Evolutionary conservation across 1,140 invertebrate species (phyloP).

Genomic region (Oreohelix idahoensis): DNA sequence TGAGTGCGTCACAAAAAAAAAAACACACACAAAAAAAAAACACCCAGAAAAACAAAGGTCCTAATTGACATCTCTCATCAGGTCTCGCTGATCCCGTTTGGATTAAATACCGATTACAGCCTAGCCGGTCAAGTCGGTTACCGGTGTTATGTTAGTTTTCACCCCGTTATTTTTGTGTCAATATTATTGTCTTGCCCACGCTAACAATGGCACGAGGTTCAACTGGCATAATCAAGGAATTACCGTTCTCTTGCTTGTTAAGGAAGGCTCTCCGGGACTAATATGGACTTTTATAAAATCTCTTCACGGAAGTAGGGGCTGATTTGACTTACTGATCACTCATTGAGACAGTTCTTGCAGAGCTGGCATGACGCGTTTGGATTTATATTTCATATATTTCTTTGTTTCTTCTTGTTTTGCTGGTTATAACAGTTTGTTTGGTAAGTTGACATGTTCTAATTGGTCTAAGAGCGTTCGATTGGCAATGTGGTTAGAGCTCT

Average conservation of each 20-base stretch:
- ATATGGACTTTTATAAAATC: not conserved
- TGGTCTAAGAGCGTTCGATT: no score
- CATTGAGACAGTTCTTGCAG: not conserved
- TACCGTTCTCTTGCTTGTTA: not conserved
- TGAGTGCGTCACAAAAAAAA: no score
- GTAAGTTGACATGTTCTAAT: no score
- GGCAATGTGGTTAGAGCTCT: no score
- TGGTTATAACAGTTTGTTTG: no score
- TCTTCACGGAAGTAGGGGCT: not conserved
- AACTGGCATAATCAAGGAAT: not conserved
- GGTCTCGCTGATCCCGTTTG: not conserved
- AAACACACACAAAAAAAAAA: not conserved
- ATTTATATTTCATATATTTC: no score
- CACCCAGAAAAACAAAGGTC: not conserved
- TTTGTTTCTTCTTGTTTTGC: no score
- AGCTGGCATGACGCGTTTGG: not conserved
- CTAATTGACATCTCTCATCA: constrained; percentile 2
- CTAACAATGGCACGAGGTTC: not conserved
- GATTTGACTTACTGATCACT: not conserved
- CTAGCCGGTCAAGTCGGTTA: not conserved
- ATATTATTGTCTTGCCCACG: not conserved
- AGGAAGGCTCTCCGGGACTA: not conserved
- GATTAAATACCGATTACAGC: not conserved
- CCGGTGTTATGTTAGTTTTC: not conserved
- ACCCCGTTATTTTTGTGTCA: not conserved